Base-by-base conservation (phyloP, 2,797 vertebrate species). In the Acanthurus tractus region DNA sequence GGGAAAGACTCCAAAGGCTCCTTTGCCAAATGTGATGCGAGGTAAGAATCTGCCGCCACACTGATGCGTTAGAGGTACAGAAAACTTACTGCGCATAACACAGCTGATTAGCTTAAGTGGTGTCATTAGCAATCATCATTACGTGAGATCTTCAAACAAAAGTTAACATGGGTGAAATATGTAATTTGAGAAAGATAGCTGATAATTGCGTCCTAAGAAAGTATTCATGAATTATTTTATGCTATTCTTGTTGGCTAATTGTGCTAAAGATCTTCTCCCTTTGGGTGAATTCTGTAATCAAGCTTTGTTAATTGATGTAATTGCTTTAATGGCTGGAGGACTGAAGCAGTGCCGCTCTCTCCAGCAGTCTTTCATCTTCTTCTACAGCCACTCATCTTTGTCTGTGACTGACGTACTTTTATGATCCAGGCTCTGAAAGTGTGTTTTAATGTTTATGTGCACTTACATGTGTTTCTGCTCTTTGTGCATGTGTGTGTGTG, bases 1-100 rank as follows among this genome's bases (percentile, higher is more conserved):
- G 98, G 98, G 84, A 99, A 99, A 67, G 96, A 98, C 84, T 94
- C 96, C 64, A 97, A 96, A 83, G 97, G 96, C 56, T 96, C 96
- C 59, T 99, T 99, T 52, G 96, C 95, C 68, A 99, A 97, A 86
- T 99, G 98, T 81, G 97, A 97, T 81, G 89, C 92, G 75, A 96
- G 94, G 98, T 99, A 95, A 54, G 44, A 40, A 8, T 38, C 70
- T 67, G 2, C 73, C 54, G 86, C 86, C 85, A 63, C 75, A 49
- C 44, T 1, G 56, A 52, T 23, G 68, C 52, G 0, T 25, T 12
- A 4, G 64, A 84, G 82, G 71, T 76, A 46, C 54, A 29, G 45
- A 65, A 68, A 66, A 65, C 70, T 61, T 3, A 48, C 67, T 55
- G 52, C 50, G 69, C 56, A 70, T 63, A 91, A 79, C 57, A 62